These are phyloP conservation scores for Nudaria mundana DNA, from an alignment of 2,888 invertebrate genomes.

Conservation along the genomic window DNA sequence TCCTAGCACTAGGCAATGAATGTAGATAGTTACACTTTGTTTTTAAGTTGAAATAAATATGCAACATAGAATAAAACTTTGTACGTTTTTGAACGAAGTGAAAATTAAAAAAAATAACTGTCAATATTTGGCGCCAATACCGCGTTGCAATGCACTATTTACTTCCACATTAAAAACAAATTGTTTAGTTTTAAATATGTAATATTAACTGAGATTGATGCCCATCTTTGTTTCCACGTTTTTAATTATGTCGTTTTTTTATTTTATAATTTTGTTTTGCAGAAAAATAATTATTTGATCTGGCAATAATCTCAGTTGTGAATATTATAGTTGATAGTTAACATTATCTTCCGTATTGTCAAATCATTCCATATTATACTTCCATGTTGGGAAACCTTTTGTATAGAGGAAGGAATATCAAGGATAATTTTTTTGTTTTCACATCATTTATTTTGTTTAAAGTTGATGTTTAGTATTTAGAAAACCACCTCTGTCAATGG, in stretches of 20 bases:
- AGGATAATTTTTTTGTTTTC: no score
- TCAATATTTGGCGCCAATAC: slow-evolving; percentile 1
- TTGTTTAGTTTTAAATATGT: slow-evolving; percentile 33
- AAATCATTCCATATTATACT: slow-evolving; percentile 70
- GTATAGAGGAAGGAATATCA: slow-evolving; percentile 12
- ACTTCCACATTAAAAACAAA: slow-evolving; percentile 29
- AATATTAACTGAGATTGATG: slow-evolving; percentile 43
- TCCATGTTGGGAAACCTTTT: slow-evolving; percentile 46
- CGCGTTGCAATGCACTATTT: slow-evolving; percentile 1
- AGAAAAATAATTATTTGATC: slow-evolving; percentile 33
- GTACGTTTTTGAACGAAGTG: not conserved
- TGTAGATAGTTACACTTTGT: slow-evolving; percentile 54
- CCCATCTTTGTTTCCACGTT: slow-evolving; percentile 27
- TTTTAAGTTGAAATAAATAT: slow-evolving; percentile 31
- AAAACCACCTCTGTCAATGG: slow-evolving; percentile 6
- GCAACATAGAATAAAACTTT: not conserved
- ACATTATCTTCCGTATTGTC: slow-evolving; percentile 49
- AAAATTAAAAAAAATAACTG: not conserved
- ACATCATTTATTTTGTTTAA: slow-evolving; percentile 4
- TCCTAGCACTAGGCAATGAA: slow-evolving; percentile 64
- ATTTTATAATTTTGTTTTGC: slow-evolving; percentile 26
- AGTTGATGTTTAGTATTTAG: not conserved
- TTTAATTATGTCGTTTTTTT: slow-evolving; percentile 25
- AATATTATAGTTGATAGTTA: slow-evolving; percentile 41
- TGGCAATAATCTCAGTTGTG: slow-evolving; percentile 55